Evolutionary conservation across 2,888 invertebrate genomes (phyloP), one percentile per base, ranked within the genome.

Genomic region (Lochmaea capreae): DNA sequence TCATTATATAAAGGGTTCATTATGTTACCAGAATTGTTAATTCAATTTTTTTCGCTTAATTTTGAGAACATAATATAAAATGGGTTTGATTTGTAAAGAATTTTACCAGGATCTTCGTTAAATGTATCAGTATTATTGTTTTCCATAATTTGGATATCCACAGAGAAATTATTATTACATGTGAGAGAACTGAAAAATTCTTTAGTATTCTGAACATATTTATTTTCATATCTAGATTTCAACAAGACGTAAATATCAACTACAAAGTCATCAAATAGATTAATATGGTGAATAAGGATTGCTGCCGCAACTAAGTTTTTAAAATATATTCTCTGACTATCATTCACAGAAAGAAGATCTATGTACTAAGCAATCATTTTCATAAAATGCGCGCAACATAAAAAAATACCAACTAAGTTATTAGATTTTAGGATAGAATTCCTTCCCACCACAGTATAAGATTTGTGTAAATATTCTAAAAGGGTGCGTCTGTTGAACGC

Each of bases 351-450:
- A 6, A 22, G 16, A 52, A 61, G 11, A 59, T 77, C 65, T 22
- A 77, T 33, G 39, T 77, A 74, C 62, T 77, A 72, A 14, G 67
- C 65, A 5, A 73, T 46, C 67, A 75, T 77, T 74, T 78, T 78
- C 66, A 73, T 73, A 26, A 71, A 74, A 70, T 75, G 72, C 1
- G 75, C 73, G n/a, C 69, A 73, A 22, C 76, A 76, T 42, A 77
- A 33, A 52, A 72, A 67, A 10, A 72, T 46, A 57, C 59, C 65
- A 26, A 72, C 58, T 49, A 70, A 43, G 26, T 49, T 49, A 42
- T 49, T 2, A 49, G 49, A 49, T 49, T 49, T 12, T 49, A 49
- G 49, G 49, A n/a, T 49, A 49, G 49, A 49, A 49, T 49, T n/a
- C n/a, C n/a, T 49, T 49, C n/a, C 49, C 12, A 12, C 49, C 4